Evolutionary conservation across 23 tunicate genomes (phyloP).

Genomic region (Styela clava): DNA sequence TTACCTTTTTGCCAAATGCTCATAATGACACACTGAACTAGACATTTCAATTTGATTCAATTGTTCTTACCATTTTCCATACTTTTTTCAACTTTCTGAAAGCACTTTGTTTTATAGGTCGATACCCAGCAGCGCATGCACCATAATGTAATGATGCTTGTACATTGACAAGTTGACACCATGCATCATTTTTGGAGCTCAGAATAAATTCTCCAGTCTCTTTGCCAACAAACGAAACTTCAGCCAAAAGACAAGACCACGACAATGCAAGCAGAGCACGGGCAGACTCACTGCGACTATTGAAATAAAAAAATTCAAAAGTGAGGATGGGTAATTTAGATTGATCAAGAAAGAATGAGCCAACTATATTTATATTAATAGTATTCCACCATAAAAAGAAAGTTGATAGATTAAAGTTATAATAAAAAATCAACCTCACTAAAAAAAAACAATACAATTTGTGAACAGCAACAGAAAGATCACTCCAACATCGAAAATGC

Average conservation of each 20-base stretch:
- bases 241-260: conserved; percentile 50
- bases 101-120: conserved; percentile 45
- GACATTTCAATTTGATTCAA: too few relatives aligned
- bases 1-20: too few relatives aligned
- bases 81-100: conserved; percentile 17
- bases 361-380: too few relatives aligned
- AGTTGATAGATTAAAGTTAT: not conserved
- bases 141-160: conserved; percentile 64
- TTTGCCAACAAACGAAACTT: conserved; percentile 1
- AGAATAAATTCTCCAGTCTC: not conserved
- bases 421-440: not conserved
- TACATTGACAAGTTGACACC: conserved; percentile 26
- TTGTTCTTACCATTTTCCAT: conserved; percentile 68
- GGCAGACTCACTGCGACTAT: conserved; percentile 75
- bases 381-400: too few relatives aligned
- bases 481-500: too few relatives aligned
- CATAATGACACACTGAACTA: too few relatives aligned
- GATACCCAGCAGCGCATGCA: conserved; percentile 26
- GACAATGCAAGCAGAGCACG: conserved; percentile 56
- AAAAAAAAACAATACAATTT: not conserved
- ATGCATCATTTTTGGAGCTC: conserved; percentile 1
- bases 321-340: not conserved
- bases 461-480: not conserved
- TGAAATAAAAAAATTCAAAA: not conserved
- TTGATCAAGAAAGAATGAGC: too few relatives aligned